Evolutionary conservation across 2,888 invertebrate species (phyloP).

Genomic region (Anodontia alba): DNA sequence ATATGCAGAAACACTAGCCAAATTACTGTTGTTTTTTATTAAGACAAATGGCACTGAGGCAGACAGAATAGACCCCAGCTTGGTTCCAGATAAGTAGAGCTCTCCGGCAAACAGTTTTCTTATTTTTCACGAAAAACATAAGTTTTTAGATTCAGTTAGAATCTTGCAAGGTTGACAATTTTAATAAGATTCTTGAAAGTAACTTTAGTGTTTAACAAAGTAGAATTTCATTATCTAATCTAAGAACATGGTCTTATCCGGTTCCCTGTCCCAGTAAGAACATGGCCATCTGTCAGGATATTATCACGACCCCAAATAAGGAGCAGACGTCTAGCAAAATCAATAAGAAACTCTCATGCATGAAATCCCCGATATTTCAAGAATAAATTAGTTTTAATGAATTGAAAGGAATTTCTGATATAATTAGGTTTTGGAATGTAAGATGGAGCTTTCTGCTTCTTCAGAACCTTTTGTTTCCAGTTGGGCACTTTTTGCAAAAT

Average conservation of each 20-base stretch:
- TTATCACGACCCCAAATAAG: constrained; percentile 3
- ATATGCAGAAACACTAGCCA: background rate
- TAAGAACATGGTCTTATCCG: no score
- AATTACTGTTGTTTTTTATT: constrained; percentile 11
- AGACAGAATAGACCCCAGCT: background rate
- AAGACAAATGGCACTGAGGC: background rate
- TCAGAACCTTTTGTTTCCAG: background rate
- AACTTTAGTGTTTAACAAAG: no score
- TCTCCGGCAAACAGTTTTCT: no score
- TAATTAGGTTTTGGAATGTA: constrained; percentile 20
- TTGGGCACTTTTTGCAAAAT: background rate
- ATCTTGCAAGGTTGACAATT: no score
- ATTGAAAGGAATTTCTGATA: constrained; percentile 21
- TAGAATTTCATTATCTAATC: no score
- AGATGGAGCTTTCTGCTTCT: background rate
- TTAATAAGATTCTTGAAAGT: no score
- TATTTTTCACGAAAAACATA: no score
- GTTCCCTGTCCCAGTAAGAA: background rate
- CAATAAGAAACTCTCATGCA: constrained; percentile 10
- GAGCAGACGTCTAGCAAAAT: constrained; percentile 1
- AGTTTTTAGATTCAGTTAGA: no score
- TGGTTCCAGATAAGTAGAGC: no score
- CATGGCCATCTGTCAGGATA: background rate
- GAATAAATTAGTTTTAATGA: constrained; percentile 20
- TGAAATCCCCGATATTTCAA: constrained; percentile 17